phyloP scores from a whole-genome alignment of 2,888 invertebrate genomes.

The Apodemia duryi region DNA sequence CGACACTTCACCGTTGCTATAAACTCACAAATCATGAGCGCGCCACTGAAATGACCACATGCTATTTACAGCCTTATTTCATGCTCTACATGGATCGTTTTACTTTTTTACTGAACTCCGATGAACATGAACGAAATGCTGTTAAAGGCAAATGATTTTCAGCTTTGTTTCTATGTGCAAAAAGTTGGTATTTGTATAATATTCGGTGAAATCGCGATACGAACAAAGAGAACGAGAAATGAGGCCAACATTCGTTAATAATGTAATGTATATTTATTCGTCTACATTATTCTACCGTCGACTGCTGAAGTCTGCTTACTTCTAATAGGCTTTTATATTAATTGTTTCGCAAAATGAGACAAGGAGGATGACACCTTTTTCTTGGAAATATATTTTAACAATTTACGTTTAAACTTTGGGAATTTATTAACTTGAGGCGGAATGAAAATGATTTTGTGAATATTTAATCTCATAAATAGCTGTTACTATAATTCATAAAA shows the following conservation, averaged over 20 bases:
- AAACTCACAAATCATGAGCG: constrained; percentile 80
- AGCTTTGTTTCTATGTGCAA: constrained; percentile 58
- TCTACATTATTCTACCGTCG: constrained; percentile 64
- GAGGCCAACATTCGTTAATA: constrained; percentile 79
- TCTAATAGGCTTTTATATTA: constrained; percentile 57
- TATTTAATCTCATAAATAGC: background rate
- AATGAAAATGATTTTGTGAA: background rate
- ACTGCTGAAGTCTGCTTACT: constrained; percentile 54
- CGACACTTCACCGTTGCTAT: constrained; percentile 78
- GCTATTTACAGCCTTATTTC: constrained; percentile 46
- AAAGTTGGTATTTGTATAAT: constrained; percentile 69
- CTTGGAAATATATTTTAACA: background rate
- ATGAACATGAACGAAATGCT: constrained; percentile 59
- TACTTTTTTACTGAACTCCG: constrained; percentile 36
- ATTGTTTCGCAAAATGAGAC: constrained; percentile 35
- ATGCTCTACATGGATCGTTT: constrained; percentile 42
- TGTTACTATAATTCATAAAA: background rate
- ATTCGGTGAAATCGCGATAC: constrained; percentile 61
- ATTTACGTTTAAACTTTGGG: background rate
- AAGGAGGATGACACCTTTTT: constrained; percentile 17
- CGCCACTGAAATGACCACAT: constrained; percentile 46
- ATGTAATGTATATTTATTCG: constrained; percentile 78
- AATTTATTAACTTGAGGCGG: background rate
- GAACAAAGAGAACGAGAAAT: constrained; percentile 78
- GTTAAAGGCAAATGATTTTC: constrained; percentile 62